Base-by-base conservation (phyloP, 2,113 vertebrate species). In the Chlorodrepanis virens region DNA sequence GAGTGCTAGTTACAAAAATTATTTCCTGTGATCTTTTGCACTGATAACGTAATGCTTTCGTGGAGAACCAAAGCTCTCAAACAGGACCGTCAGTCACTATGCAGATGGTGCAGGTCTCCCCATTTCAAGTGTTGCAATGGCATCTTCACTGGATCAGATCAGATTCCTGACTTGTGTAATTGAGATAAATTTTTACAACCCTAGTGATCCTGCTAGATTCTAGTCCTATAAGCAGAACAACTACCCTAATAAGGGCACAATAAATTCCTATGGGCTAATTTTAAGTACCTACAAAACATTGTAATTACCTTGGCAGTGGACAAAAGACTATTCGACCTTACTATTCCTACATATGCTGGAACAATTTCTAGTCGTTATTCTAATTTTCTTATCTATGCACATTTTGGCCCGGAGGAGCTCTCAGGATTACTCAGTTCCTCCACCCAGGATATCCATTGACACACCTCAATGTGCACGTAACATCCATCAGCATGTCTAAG, bases 1-100 rank as follows among this genome's bases (percentile, higher is more conserved):
- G 13, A 39, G 8, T 76, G 15, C 4, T 45, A 79, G 31, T 45
- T 76, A 47, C 10, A 81, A 53, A 76, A 77, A 37, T 49, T 7
- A 63, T 69, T 60, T 24, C 33, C 28, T 75, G 25, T 45, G 7
- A 25, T 39, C 10, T 72, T 80, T 59, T 63, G 4, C 20, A 52
- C 5, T 25, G 37, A 12, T 12, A 33, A 16, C 5, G 3, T 44
- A n/a, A 31, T 27, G 24, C 3, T 60, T 59, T 40, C 0, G 0
- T 13, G 25, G 21, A 6, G 29, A 77, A 53, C 3, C 8, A 40
- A 39, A 44, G 60, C 12, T 71, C 23, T 83, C 37, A 54, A 72
- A 28, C 1, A 11, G 29, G 45, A 7, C 29, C 56, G 11, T 40
- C 31, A 49, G 17, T 33, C 29, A 61, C n/a, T n/a, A 2, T 2